These are phyloP conservation scores for Spilogale gracilis DNA, from an alignment of 2,113 vertebrate genomes.

Conservation along the genomic window DNA sequence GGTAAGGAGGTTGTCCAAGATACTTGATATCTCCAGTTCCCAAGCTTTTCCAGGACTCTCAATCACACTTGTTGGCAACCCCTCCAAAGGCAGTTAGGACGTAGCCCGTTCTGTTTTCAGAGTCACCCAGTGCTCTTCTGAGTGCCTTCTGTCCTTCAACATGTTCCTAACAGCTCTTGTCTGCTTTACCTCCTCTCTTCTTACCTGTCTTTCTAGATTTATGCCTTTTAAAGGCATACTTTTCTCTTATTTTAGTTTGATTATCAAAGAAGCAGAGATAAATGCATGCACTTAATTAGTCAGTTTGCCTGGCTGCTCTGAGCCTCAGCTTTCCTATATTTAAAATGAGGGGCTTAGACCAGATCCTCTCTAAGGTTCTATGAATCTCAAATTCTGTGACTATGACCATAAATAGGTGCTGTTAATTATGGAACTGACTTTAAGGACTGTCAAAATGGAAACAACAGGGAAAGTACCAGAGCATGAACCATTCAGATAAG, in stretches of 20 bases:
- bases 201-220: neutral
- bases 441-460: neutral
- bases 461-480: neutral
- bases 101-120: neutral
- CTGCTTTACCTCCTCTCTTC: neutral
- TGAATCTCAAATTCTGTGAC: neutral
- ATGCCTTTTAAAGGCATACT: neutral
- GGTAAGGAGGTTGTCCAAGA: neutral
- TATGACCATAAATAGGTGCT: neutral
- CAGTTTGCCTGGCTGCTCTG: neutral
- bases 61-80: neutral
- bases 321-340: neutral
- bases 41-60: neutral
- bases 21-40: too few species aligned
- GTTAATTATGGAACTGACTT: too few species aligned
- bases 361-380: neutral
- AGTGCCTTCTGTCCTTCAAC: neutral
- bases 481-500: neutral
- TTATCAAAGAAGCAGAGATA: constrained; percentile 9
- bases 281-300: neutral
- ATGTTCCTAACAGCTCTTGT: neutral
- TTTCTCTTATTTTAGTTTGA: constrained; percentile 2
- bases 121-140: neutral
- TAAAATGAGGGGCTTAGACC: neutral
- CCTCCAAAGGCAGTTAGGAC: neutral